Base-by-base conservation (phyloP, 1,140 invertebrate species). In the Drosophila subobscura region DNA sequence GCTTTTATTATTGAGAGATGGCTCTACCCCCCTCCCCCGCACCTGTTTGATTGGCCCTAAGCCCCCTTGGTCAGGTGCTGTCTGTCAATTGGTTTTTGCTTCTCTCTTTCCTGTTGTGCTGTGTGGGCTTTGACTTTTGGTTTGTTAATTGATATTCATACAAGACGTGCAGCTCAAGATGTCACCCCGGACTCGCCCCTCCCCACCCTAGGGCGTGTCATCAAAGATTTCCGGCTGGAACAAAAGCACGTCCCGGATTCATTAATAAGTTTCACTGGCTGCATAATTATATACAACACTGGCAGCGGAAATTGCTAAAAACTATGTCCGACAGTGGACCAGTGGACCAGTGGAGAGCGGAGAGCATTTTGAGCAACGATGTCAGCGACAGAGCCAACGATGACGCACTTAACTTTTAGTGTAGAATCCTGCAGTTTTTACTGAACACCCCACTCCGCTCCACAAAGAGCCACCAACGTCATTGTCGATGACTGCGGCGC, bases 1-100 rank as follows among this genome's bases (percentile, higher is more conserved):
- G 76, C 84, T 89, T 88, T 88, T 88, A 81, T 84, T 88, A 88
- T 88, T 88, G 83, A 89, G 83, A 88, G 83, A 86, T 88, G 79
- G 51, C 55, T 33, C 77, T 33, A 42, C 22, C 16, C 42, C 16
- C 1, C 22, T 27, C 42, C 23, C 16, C 44, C 49, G 49, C 77
- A 57, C 70, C 56, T 72, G 65, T 81, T 88, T 88, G 83, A 88
- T 88, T 88, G 83, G 60, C 72, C 42, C 78, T 83, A 88, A 88
- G 79, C 72, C 58, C 63, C 65, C 16, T 20, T 25, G n/a, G 59
- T 53, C 80, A 85, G 80, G 80, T 80, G 68, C 52, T 79, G 51
- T 68, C 65, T 59, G 51, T 75, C 65, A 58, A 78, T 79, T 68
- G 64, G 63, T 52, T 65, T 68, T 20, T 20, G 16, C 16, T 20